Evolutionary conservation across 1,140 invertebrate genomes (phyloP).

Genomic region (Drosophila azteca): DNA sequence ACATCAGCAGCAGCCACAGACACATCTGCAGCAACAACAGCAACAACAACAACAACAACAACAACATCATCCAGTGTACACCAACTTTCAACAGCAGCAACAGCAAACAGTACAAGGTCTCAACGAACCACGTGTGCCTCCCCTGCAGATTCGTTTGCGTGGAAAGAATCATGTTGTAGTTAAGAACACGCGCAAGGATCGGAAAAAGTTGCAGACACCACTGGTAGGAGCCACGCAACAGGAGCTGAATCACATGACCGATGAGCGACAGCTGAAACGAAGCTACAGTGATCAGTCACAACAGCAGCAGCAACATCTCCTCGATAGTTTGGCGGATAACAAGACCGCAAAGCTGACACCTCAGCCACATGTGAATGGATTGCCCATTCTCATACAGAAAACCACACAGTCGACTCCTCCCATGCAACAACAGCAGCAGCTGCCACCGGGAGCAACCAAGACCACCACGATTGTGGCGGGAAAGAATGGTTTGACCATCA

Average conservation of each 20-base stretch:
- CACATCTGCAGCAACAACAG: slow-evolving; percentile 32
- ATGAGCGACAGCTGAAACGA: slow-evolving; percentile 55
- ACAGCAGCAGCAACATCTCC: slow-evolving; percentile 28
- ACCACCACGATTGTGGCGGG: slow-evolving; percentile 73
- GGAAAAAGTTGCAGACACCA: slow-evolving; percentile 85
- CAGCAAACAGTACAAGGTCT: slow-evolving; percentile 78
- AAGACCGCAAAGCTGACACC: slow-evolving; percentile 60
- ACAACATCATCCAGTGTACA: slow-evolving; percentile 47
- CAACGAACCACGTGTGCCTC: slow-evolving; percentile 92
- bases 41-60: slow-evolving; percentile 23
- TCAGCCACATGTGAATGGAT: slow-evolving; percentile 55
- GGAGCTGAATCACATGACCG: slow-evolving; percentile 1
- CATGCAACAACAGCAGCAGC: slow-evolving; percentile 29
- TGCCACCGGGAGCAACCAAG: slow-evolving; percentile 49
- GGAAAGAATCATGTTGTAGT: slow-evolving; percentile 95
- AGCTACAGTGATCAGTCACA: slow-evolving; percentile 53
- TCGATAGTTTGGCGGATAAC: slow-evolving; percentile 36
- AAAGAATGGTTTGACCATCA: slow-evolving; percentile 79
- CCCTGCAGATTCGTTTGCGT: slow-evolving; percentile 93
- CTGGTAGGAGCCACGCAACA: slow-evolving; percentile 32
- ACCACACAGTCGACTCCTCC: slow-evolving; percentile 21
- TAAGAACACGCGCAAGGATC: slow-evolving; percentile 91
- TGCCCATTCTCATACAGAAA: slow-evolving; percentile 66
- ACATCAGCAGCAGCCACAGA: slow-evolving; percentile 23
- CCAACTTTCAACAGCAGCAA: slow-evolving; percentile 54